These are phyloP conservation scores for Dromococcyx pavoninus DNA, from an alignment of 2,797 vertebrate species.

Conservation along the genomic window DNA sequence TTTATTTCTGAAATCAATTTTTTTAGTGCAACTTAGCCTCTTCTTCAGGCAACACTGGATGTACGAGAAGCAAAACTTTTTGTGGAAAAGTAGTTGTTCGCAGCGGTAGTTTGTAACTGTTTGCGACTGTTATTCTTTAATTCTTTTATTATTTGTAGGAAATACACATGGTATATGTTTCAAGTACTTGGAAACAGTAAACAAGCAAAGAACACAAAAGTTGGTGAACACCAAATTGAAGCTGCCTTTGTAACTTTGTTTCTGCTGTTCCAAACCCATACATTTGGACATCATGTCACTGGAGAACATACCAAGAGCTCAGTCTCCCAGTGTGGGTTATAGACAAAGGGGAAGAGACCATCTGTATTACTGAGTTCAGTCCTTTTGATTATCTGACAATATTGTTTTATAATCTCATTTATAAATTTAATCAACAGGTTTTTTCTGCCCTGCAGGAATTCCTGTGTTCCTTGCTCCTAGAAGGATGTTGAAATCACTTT, in stretches of 20 bases:
- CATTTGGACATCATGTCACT: not conserved
- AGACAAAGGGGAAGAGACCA: not conserved
- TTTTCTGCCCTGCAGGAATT: not conserved
- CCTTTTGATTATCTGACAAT: not conserved
- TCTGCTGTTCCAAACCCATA: rapidly evolving
- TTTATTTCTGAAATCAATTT: not conserved
- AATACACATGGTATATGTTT: not conserved
- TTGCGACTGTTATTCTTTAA: not conserved
- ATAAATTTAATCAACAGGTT: not conserved
- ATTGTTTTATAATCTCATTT: constrained; percentile 1
- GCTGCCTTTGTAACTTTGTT: not conserved
- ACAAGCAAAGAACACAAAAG: not conserved
- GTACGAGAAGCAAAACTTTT: not conserved
- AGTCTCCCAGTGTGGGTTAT: not conserved
- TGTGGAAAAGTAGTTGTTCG: not conserved
- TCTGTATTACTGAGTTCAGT: not conserved
- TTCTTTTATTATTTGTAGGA: not conserved
- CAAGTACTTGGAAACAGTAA: not conserved
- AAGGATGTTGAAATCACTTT: not conserved
- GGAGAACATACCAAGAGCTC: not conserved
- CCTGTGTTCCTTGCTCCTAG: not conserved
- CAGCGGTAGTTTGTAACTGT: not conserved
- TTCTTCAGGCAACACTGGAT: not conserved
- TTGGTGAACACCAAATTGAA: not conserved
- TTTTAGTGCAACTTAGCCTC: not conserved